These are phyloP conservation scores for Gambelia wislizenii DNA, from an alignment of 2,797 vertebrate species.

Conservation along the genomic window DNA sequence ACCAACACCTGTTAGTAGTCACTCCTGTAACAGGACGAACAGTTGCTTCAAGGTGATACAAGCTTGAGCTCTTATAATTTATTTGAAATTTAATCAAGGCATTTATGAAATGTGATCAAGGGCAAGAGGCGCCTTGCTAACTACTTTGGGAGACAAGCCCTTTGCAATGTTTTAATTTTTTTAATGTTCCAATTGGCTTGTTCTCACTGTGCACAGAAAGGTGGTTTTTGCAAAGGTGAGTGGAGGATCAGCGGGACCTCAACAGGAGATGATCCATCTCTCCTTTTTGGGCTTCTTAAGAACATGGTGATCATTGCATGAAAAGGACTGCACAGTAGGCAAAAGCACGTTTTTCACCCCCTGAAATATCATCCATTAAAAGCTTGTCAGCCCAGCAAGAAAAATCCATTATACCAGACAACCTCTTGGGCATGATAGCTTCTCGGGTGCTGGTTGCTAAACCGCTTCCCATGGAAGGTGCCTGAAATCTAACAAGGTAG, in stretches of 20 bases:
- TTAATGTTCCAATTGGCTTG: conserved; percentile 38
- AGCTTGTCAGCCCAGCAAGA: not conserved
- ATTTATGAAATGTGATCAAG: conserved; percentile 66
- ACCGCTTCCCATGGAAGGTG: not conserved
- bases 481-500: not conserved
- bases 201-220: conserved; percentile 61
- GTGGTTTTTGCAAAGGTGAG: conserved; percentile 56
- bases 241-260: not conserved
- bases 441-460: not conserved
- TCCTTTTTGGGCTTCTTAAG: not conserved
- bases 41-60: conserved; percentile 62
- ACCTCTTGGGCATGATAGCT: not conserved
- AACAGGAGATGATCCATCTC: not conserved
- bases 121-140: conserved; percentile 46
- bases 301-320: rapidly evolving
- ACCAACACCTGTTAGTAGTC: not conserved
- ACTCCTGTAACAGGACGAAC: conserved; percentile 31
- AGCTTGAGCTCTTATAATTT: conserved; percentile 68
- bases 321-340: not conserved
- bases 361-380: conserved; percentile 38
- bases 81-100: conserved; percentile 67
- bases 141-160: conserved; percentile 54
- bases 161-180: conserved; percentile 59
- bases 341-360: not conserved
- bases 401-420: not conserved